Evolutionary conservation across 1,140 invertebrate genomes (phyloP).

Genomic region (Trachymyrmex septentrionalis): DNA sequence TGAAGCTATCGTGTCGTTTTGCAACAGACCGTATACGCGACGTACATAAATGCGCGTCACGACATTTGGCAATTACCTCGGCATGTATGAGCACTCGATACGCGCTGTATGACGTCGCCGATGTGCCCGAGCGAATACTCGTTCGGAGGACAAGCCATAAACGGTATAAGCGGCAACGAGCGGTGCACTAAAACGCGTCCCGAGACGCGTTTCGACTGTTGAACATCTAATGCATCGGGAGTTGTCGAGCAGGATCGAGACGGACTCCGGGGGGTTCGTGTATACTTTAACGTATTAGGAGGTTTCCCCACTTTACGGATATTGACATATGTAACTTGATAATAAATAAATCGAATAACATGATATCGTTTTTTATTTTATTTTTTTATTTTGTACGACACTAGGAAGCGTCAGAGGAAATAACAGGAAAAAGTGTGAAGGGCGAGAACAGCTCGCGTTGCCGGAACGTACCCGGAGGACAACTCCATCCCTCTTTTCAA

Average conservation of each 20-base stretch:
- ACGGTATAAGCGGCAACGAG: conserved; percentile 66
- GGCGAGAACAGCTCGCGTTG: conserved; percentile 4
- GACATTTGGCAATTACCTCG: conserved; percentile 77
- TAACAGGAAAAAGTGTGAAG: not conserved
- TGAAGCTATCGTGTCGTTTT: conserved; percentile 15
- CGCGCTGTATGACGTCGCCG: conserved; percentile 54
- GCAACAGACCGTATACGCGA: conserved; percentile 31
- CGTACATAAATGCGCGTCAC: conserved; percentile 61
- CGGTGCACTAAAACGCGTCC: conserved; percentile 38
- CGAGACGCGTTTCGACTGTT: conserved; percentile 40
- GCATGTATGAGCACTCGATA: conserved; percentile 52
- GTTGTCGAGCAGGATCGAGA: conserved; percentile 8
- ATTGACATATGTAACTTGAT: not conserved
- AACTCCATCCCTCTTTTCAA: not conserved
- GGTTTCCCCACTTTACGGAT: not conserved
- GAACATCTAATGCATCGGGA: conserved; percentile 22
- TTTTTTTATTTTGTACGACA: not conserved
- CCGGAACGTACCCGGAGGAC: conserved; percentile 5
- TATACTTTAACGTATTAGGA: not conserved
- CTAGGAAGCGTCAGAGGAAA: not conserved
- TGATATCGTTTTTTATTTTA: not conserved
- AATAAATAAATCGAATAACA: conserved; percentile 1
- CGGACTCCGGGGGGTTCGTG: not conserved
- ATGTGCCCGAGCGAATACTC: conserved; percentile 30
- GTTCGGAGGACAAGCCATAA: conserved; percentile 59